phyloP scores from a whole-genome alignment of 1,140 invertebrate genomes.

The Drosophila aff. region DNA sequence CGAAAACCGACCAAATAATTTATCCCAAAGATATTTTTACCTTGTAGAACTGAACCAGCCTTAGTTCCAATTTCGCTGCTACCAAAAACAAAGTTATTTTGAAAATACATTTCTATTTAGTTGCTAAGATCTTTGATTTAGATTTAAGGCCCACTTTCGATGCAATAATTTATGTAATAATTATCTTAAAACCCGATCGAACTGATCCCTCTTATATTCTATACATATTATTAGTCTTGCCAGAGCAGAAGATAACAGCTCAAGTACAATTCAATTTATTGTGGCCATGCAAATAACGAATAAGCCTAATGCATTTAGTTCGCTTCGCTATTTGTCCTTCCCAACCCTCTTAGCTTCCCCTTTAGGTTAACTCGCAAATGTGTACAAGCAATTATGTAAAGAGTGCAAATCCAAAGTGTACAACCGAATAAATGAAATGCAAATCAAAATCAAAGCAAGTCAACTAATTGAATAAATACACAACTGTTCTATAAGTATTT shows the following conservation, averaged over 20 bases:
- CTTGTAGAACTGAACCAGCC: slow-evolving; percentile 35
- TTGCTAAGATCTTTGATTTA: slow-evolving; percentile 12
- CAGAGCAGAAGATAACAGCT: slow-evolving; percentile 49
- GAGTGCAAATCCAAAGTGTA: slow-evolving; percentile 25
- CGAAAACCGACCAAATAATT: slow-evolving; percentile 62
- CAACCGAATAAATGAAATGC: slow-evolving; percentile 29
- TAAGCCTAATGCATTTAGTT: slow-evolving; percentile 52
- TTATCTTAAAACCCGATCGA: slow-evolving; percentile 1
- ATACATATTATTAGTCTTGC: slow-evolving; percentile 52
- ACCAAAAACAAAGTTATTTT: slow-evolving; percentile 52
- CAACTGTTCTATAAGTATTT: not conserved
- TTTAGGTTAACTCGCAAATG: slow-evolving; percentile 11
- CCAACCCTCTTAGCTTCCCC: slow-evolving; percentile 15
- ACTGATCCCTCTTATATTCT: slow-evolving; percentile 21
- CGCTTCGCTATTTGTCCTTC: slow-evolving; percentile 21
- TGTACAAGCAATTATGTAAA: slow-evolving; percentile 26
- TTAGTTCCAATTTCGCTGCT: slow-evolving; percentile 39
- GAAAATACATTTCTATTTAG: slow-evolving; percentile 12
- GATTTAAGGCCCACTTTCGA: slow-evolving; percentile 7
- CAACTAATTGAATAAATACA: slow-evolving; percentile 9
- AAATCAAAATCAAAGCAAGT: slow-evolving; percentile 29
- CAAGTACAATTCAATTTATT: slow-evolving; percentile 47
- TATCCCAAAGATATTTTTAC: slow-evolving; percentile 67
- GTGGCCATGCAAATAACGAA: slow-evolving; percentile 62
- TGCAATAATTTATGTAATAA: slow-evolving; percentile 43